These are phyloP conservation scores for Laticauda laticaudata DNA, from an alignment of 2,113 vertebrate species.

Conservation along the genomic window DNA sequence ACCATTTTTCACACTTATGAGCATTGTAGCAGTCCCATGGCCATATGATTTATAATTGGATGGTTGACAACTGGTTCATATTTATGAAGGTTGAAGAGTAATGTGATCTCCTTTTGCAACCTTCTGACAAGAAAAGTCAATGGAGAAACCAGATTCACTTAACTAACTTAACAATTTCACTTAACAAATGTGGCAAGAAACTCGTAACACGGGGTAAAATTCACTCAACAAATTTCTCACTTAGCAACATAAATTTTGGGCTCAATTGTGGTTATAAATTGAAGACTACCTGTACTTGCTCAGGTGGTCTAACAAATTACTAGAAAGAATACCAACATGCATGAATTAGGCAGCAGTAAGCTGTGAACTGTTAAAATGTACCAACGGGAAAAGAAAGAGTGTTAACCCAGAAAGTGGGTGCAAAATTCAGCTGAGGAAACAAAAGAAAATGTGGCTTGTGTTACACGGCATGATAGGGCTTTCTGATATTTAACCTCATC, in stretches of 20 bases:
- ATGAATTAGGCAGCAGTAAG: not conserved
- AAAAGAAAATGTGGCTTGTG: not conserved
- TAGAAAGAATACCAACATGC: not conserved
- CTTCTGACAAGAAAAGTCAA: not conserved
- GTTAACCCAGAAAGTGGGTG: not conserved
- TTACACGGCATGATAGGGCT: not conserved
- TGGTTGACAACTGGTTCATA: not conserved
- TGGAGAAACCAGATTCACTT: not conserved
- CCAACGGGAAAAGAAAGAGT: not conserved
- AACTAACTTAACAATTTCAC: not conserved
- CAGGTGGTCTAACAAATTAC: constrained; percentile 23
- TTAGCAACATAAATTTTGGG: not conserved
- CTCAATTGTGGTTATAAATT: not conserved
- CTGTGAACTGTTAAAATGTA: constrained; percentile 1
- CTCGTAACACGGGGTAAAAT: not conserved
- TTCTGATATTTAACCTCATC: not conserved
- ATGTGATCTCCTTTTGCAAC: not conserved
- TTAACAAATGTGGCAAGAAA: not conserved
- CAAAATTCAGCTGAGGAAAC: constrained; percentile 24
- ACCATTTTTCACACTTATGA: not conserved
- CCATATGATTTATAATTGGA: no score
- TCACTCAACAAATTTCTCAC: not conserved
- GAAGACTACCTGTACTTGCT: not conserved
- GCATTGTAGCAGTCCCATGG: not conserved
- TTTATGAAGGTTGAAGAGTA: not conserved